A percentile compares a stretch with the other conserved stretches of the same genome.
phyloP scores from a whole-genome alignment of 2,797 vertebrate genomes.

The Moxostoma hubbsi region DNA sequence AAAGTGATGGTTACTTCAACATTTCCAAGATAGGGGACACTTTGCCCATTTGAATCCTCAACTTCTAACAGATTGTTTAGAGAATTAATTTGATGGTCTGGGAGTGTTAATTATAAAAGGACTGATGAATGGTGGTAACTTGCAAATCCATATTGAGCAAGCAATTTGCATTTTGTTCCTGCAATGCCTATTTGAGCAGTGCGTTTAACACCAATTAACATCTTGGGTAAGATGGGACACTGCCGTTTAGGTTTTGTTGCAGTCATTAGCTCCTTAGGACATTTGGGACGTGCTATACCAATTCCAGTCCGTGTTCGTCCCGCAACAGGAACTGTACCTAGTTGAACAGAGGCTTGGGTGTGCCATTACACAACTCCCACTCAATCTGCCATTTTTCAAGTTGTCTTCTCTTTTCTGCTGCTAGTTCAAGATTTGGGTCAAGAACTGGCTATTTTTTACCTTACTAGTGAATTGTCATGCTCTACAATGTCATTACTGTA shows the following conservation, averaged over 20 bases:
- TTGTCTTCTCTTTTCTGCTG: background rate
- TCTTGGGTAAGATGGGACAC: background rate
- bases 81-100: slow-evolving; percentile 14
- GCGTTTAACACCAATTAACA: background rate
- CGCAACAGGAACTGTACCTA: no score
- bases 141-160: background rate
- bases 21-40: no score
- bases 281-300: slow-evolving; percentile 4
- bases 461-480: no score
- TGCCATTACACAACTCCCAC: background rate
- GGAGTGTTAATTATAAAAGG: slow-evolving; percentile 35
- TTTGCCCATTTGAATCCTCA: no score
- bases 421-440: slow-evolving; percentile 39
- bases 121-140: slow-evolving; percentile 1
- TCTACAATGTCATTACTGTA: no score
- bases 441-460: slow-evolving; percentile 12
- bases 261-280: background rate
- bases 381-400: slow-evolving; percentile 4
- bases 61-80: no score
- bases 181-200: background rate
- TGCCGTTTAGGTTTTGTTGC: slow-evolving; percentile 7
- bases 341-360: no score
- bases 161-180: slow-evolving; percentile 24
- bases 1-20: no score
- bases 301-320: no score